Percentiles rank a stretch among this genome's conserved stretches.
These are phyloP conservation scores for Plumapathes pennacea DNA, from an alignment of 92 coral and sea anemone species.

Conservation along the genomic window DNA sequence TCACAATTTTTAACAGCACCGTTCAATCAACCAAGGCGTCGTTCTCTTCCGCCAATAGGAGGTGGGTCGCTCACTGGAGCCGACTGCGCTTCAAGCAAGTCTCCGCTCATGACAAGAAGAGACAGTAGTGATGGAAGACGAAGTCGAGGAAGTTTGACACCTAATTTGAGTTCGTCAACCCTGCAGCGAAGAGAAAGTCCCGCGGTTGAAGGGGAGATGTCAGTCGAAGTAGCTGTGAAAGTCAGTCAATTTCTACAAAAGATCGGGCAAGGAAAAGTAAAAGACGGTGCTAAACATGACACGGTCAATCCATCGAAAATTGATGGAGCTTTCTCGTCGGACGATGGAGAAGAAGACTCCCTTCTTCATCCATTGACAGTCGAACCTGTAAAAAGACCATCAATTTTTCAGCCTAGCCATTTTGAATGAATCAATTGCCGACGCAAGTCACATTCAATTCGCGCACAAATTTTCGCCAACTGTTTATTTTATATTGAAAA, in stretches of 20 bases:
- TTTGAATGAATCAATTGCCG: conserved; percentile 65
- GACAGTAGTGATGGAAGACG: conserved; percentile 37
- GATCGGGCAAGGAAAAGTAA: conserved; percentile 57
- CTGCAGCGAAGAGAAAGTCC: conserved; percentile 61
- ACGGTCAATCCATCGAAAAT: background rate
- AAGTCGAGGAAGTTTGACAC: conserved; percentile 17
- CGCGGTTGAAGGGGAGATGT: conserved; percentile 52
- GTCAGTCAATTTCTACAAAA: conserved; percentile 71
- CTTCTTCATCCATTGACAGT: conserved; percentile 1
- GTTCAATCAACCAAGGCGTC: conserved; percentile 74
- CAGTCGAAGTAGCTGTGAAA: conserved; percentile 61
- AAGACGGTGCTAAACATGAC: conserved; percentile 12
- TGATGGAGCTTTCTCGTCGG: background rate
- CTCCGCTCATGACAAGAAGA: conserved; percentile 19
- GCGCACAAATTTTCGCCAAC: too few relatives aligned
- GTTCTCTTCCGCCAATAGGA: conserved; percentile 77
- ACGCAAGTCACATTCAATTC: too few relatives aligned
- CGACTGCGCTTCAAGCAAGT: conserved; percentile 9
- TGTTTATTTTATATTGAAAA: too few relatives aligned
- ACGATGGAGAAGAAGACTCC: conserved; percentile 26
- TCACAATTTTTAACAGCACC: conserved; percentile 68
- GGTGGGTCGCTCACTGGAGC: conserved; percentile 55
- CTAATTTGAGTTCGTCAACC: conserved; percentile 40
- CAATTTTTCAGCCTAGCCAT: conserved; percentile 61
- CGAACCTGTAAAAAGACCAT: conserved; percentile 21